Conservation (phyloP, 2,888 invertebrate species). For the Macrostomum cliftonense region DNA sequence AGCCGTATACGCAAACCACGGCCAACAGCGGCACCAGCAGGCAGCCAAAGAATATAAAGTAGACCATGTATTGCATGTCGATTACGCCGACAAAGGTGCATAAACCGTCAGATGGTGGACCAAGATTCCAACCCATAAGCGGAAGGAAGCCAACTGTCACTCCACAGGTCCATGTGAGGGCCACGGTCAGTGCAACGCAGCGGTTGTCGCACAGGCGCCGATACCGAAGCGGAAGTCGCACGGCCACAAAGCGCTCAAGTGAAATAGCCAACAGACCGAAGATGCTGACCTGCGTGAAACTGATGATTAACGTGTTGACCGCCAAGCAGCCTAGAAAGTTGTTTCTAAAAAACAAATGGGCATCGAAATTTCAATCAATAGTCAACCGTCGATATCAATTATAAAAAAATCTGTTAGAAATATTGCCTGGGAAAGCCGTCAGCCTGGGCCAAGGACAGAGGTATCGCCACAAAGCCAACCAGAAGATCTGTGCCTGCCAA, state of each 20-base stretch:
- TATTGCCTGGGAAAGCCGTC: slow-evolving; percentile 17
- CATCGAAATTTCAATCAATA: too few species aligned
- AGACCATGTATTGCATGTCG: slow-evolving; percentile 31
- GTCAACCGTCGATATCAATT: too few species aligned
- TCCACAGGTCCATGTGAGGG: slow-evolving; percentile 21
- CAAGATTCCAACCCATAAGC: slow-evolving; percentile 28
- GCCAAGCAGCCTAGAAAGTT: slow-evolving; percentile 23
- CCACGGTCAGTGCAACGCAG: slow-evolving; percentile 17
- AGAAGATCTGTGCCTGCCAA: slow-evolving; percentile 23
- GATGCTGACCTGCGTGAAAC: slow-evolving; percentile 31
- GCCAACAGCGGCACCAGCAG: slow-evolving; percentile 23
- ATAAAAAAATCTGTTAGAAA: too few species aligned
- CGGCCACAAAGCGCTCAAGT: slow-evolving; percentile 29
- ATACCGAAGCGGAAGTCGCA: slow-evolving; percentile 27
- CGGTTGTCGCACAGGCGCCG: slow-evolving; percentile 18
- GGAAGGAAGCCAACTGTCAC: slow-evolving; percentile 25
- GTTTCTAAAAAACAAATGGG: neutral
- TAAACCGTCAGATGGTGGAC: slow-evolving; percentile 11
- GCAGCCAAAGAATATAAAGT: slow-evolving; percentile 31
- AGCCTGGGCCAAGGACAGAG: slow-evolving; percentile 19
- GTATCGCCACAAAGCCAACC: slow-evolving; percentile 25
- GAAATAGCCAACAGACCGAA: slow-evolving; percentile 29
- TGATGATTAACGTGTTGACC: slow-evolving; percentile 26
- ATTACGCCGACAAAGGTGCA: slow-evolving; percentile 27
- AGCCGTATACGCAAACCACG: slow-evolving; percentile 26